A percentile compares a stretch with the other conserved stretches of the same genome.
Evolutionary conservation across 1,140 invertebrate genomes (phyloP).

Genomic region (Aphis gossypii): DNA sequence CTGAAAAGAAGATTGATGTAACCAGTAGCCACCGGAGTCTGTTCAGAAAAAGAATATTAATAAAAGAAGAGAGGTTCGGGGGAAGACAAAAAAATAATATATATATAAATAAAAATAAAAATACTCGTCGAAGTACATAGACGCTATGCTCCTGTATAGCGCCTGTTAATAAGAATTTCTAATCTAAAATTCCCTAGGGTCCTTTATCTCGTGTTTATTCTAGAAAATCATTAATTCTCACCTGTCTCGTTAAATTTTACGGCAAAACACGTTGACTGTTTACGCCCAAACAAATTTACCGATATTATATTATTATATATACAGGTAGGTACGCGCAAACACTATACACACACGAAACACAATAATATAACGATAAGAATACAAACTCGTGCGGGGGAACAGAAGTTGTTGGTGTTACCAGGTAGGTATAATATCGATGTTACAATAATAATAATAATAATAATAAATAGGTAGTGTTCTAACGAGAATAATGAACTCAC

Average conservation of each 20-base stretch:
- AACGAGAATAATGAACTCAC: constrained; percentile 15
- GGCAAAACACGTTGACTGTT: not conserved
- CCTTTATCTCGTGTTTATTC: constrained; percentile 29
- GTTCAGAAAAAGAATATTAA: constrained; percentile 45
- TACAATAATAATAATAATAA: not conserved
- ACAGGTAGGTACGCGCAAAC: not conserved
- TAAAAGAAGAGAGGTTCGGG: constrained; percentile 35
- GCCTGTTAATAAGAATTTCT: constrained; percentile 31
- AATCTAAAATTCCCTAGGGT: constrained; percentile 43
- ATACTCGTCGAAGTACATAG: not conserved
- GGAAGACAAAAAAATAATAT: constrained; percentile 39
- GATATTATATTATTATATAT: not conserved
- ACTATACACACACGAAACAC: not conserved
- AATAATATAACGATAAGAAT: constrained; percentile 18
- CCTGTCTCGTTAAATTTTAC: constrained; percentile 38
- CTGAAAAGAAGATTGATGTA: constrained; percentile 57
- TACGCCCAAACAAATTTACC: constrained; percentile 19
- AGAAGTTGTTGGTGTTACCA: not conserved
- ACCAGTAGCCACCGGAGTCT: constrained; percentile 44
- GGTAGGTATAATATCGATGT: not conserved
- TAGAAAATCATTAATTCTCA: constrained; percentile 43
- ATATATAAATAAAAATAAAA: constrained; percentile 44
- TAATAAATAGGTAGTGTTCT: not conserved
- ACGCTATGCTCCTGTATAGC: not conserved
- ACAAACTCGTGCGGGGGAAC: not conserved